phyloP scores from a whole-genome alignment of 2,888 invertebrate species.

The Syrphus vitripennis region DNA sequence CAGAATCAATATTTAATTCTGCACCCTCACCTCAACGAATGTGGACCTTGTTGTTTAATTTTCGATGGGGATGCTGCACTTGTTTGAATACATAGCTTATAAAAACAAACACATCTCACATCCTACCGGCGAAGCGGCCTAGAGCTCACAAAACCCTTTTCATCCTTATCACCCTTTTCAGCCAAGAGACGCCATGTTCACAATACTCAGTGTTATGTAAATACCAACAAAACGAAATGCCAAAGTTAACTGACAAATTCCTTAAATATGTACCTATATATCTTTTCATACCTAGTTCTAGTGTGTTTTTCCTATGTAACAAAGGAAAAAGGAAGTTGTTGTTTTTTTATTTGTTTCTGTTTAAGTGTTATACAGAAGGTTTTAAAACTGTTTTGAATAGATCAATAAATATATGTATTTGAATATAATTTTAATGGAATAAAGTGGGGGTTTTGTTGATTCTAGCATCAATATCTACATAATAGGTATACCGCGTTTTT shows the following conservation, averaged over 20 bases:
- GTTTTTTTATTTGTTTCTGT: background rate
- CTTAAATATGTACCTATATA: too few species aligned
- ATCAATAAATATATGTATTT: background rate
- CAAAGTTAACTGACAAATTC: constrained; percentile 47
- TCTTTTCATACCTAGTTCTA: too few species aligned
- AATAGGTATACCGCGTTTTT: too few species aligned
- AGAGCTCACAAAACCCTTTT: constrained; percentile 44
- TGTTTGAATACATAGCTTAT: constrained; percentile 60
- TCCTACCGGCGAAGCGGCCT: constrained; percentile 15
- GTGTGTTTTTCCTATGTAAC: constrained; percentile 18
- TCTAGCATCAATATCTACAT: too few species aligned
- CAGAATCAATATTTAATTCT: constrained; percentile 40
- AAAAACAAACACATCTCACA: constrained; percentile 53
- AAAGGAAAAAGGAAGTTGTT: background rate
- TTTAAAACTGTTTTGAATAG: constrained; percentile 21
- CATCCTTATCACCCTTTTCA: constrained; percentile 11
- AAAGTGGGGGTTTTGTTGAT: background rate
- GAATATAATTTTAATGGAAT: background rate
- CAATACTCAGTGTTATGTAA: constrained; percentile 55
- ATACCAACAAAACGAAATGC: constrained; percentile 65
- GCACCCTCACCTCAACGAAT: constrained; percentile 30
- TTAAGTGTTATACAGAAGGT: constrained; percentile 25
- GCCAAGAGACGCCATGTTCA: constrained; percentile 55
- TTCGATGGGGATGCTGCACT: constrained; percentile 49
- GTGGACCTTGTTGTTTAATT: constrained; percentile 28